Base-by-base conservation (phyloP, 1,140 invertebrate genomes). In the Bombus ignitus region DNA sequence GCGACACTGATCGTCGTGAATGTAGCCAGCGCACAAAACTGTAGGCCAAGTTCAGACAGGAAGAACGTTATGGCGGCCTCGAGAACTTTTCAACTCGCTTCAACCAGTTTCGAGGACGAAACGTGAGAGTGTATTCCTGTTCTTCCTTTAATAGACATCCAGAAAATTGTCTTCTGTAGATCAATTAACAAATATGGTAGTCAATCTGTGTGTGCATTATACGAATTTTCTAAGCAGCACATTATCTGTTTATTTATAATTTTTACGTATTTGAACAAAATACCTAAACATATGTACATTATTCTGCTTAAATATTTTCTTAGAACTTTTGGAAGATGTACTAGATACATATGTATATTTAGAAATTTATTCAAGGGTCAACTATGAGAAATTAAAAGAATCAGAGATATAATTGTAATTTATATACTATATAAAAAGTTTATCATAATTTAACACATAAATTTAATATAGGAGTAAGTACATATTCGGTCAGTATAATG, bases 21-120 rank as follows among this genome's bases (percentile, higher is more conserved):
- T 18, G 78, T 85, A 76, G 73, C 86, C 39, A 79, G 79, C 89
- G 74, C 65, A 70, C 15, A 39, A 70, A 35, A 81, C 85, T 68
- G 71, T 68, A 81, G 66, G 87, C 82, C 88, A 91, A 91, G 85
- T 91, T 91, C 89, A 89, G 79, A 77, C 88, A 84, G 86, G 87
- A 89, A 89, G 80, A 76, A 82, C 66, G n/a, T 65, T 65, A 82
- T 80, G 70, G 81, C 73, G 83, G 73, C 76, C 86, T 85, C 83
- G 72, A 47, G 53, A 75, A 79, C 6, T 28, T 84, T 80, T 79
- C 68, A 71, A 79, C 47, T 85, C 10, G 47, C 25, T 80, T 71
- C 5, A 9, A n/a, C 39, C 83, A 39, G 77, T 81, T 76, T 83
- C 86, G 81, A 91, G 79, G 89, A 89, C 88, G 68, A 79, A 85